Base-by-base conservation (phyloP, 2,888 invertebrate genomes). In the Agonopterix alstromeriana region DNA sequence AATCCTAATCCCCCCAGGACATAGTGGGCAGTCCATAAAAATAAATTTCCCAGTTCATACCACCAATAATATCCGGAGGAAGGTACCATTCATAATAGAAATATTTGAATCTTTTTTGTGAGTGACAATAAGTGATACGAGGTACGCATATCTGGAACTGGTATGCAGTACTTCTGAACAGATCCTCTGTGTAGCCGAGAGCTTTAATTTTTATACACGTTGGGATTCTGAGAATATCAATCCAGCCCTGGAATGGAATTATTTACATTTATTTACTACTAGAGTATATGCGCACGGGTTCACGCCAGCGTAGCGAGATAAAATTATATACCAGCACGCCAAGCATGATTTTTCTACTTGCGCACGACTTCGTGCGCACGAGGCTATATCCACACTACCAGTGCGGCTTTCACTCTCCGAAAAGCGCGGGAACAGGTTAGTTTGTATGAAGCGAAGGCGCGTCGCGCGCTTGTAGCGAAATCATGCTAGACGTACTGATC, bases 141-240 rank as follows among this genome's bases (percentile, higher is more conserved):
- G 77, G 76, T 0, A 82, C 77, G 46, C 83, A 83, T 0, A 83
- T 54, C 53, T 80, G 80, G 52, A 82, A 81, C 10, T 61, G 61
- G 51, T 63, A 79, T 0, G 75, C 50, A 0, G 79, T 77, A 38
- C 63, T 68, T 5, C 71, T 59, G 17, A 78, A 68, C 8, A 55
- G 35, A 12, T 82, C 70, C 1, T 52, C 48, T 42, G 65, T 62
- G 36, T 58, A 67, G 0, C 78, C 46, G 0, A 46, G 58, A 0
- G 65, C 76, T 53, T 70, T 65, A 0, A 82, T 36, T 4, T 70
- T 9, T 0, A 81, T 77, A 53, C 83, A 83, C 0, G 70, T 74
- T 1, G 83, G 83, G n/a, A 82, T 73, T 50, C 78, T 69, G 0
- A 45, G 35, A 10, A 76, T 11, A 12, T 70, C 47, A 2, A 82